Evolutionary conservation across 2,888 invertebrate genomes (phyloP), one percentile per base, ranked within the genome.

Genomic region (Galeruca laticollis): DNA sequence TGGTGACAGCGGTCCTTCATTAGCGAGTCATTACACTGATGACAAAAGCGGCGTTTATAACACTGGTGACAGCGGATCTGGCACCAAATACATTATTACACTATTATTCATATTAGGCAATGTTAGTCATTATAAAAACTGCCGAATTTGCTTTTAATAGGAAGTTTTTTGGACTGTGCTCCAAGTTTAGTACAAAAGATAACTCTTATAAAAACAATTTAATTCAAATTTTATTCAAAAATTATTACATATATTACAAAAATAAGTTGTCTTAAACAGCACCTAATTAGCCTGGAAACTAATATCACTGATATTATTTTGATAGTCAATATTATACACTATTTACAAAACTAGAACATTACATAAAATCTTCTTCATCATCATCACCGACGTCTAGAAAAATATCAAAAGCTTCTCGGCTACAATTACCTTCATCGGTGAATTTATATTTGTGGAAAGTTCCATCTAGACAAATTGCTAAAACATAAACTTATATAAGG

Each of bases 381-480:
- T 95, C 94, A 80, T 94, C 94, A 78, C 94, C 94, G 56, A 95
- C 90, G 87, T 96, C 93, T 73, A 95, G 87, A 85, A 92, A 96
- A 75, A 94, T 91, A 84, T 96, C 95, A 84, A 91, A 97, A 69
- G 92, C 91, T 81, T 93, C 93, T 69, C 94, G 88, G 85, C 93
- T 93, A 84, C 95, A 95, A 83, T 88, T 92, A 5, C 96, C 95
- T 79, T 95, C 94, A 8, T 90, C 87, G 71, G 91, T 93, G 85
- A 96, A 96, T 40, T 92, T 92, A 85, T 95, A 96, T 84, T 95
- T 96, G 86, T 96, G 94, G 86, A 94, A 96, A 21, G 95, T 94
- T 47, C 96, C 96, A 85, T 96, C 95, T 82, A 94, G 90, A 83
- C 95, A 95, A 73, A 95, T 89, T 70, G 95, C 96, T 95, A 87